Evolutionary conservation across 30 jellyfish, hydroid and myxozoan genomes (phyloP), one percentile per base, ranked within the genome.

Genomic region (Clytia hemisphaerica): DNA sequence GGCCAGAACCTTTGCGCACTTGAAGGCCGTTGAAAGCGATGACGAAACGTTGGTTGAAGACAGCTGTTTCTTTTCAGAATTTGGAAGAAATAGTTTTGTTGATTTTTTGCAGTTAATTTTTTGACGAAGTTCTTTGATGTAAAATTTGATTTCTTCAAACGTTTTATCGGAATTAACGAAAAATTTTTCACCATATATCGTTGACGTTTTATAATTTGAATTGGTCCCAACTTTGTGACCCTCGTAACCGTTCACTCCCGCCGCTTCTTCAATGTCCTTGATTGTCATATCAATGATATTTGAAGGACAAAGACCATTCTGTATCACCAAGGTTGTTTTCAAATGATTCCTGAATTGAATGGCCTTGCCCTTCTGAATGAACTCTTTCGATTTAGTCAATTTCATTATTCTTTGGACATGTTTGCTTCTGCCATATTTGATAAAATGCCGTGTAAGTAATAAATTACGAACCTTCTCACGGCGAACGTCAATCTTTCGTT

Each of bases 101-200:
- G 65, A 50, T 50, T 50, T 50, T 9, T 14, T 7, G 14, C 22
- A 6, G 65, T 50, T 50, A 21, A 50, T 50, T 14, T 14, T 50
- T 6, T 28, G 6, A 9, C 65, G 14, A 6, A 50, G 27, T 9
- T 50, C 28, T 15, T 21, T 50, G 14, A 50, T 50, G 27, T 50
- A 50, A 50, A 50, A 50, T 21, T 7, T 15, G 65, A 15, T 9
- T 9, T 50, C 28, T 9, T 50, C 27, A 21, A 7, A 50, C 65
- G 22, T 6, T 9, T 9, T 21, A 21, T 50, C 65, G 27, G 65
- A 21, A 50, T 9, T 21, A 7, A 50, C 65, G 6, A 50, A 7
- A 50, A 50, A 50, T 28, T 50, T 50, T 50, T 50, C 65, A 6
- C 65, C 65, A 50, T 50, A 50, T 14, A 50, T 50, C 27, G 65